phyloP scores from a whole-genome alignment of 2,888 invertebrate species.

The Anthrax anthrax region DNA sequence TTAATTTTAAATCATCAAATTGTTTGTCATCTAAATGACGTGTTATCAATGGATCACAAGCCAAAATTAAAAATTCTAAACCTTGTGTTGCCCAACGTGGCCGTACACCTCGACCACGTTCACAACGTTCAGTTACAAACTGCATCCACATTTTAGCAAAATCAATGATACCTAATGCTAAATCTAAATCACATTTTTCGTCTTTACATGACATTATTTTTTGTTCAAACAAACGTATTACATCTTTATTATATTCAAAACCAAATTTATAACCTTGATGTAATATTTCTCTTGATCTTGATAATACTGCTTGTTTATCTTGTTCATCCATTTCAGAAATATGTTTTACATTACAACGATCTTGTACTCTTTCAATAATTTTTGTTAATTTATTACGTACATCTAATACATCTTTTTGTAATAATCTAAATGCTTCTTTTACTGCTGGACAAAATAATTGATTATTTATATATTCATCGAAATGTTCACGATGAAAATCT shows the following conservation, averaged over 20 bases:
- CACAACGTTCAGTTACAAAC: constrained; percentile 73
- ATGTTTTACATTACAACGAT: constrained; percentile 26
- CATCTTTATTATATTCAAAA: constrained; percentile 55
- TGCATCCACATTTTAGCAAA: constrained; percentile 80
- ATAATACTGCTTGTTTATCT: constrained; percentile 45
- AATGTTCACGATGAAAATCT: constrained; percentile 35
- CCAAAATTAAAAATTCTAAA: constrained; percentile 69
- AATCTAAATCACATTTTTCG: constrained; percentile 26
- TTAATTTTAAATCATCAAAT: constrained; percentile 61
- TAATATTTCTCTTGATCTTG: constrained; percentile 57
- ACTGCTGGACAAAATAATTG: constrained; percentile 41
- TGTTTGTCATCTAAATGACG: constrained; percentile 59
- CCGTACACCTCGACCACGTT: constrained; percentile 62
- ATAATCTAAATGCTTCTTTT: constrained; percentile 43
- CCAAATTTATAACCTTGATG: constrained; percentile 83
- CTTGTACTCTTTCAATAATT: constrained; percentile 28
- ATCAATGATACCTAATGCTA: constrained; percentile 46
- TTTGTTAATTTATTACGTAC: constrained; percentile 33
- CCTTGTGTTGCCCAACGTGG: constrained; percentile 85
- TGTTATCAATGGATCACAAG: constrained; percentile 73
- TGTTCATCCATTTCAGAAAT: constrained; percentile 26
- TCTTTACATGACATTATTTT: constrained; percentile 33
- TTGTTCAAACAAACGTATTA: constrained; percentile 37
- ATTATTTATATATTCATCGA: constrained; percentile 30
- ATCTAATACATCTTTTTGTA: constrained; percentile 37